Evolutionary conservation across 2,888 invertebrate species (phyloP), one percentile per base, ranked within the genome.

Genomic region (Andrena trimmerana): DNA sequence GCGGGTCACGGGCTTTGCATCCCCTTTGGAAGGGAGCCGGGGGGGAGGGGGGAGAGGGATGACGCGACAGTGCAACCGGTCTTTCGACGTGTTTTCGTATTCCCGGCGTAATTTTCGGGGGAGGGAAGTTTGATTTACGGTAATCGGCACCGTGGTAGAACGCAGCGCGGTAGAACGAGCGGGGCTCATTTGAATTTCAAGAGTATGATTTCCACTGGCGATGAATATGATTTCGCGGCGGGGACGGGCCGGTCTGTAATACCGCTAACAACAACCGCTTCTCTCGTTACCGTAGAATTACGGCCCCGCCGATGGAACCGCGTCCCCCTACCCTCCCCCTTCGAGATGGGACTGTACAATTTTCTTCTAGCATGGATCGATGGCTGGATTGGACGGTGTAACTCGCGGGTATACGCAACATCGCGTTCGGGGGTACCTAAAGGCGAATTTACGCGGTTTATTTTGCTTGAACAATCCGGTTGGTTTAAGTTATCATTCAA

Each of bases 171-270:
- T 50, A 29, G 48, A 77, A 65, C 36, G 48, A 77, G 59, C 36
- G 65, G 4, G 42, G 79, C n/a, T 70, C 50, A 78, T 78, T 78
- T 79, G 78, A 78, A 79, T 79, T 79, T 78, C 78, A 79, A 69
- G 65, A 59, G 70, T 78, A 70, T 24, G 57, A 57, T 57, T 57
- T 78, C 42, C 70, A 65, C 79, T 50, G 50, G 79, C 77, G 77
- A 66, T 70, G 79, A 79, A 79, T 78, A 78, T 60, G 69, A 79
- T 79, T 77, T 65, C 77, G 27, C 31, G 36, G 16, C 20, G n/a
- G 29, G 62, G 52, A 75, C 27, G 62, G 50, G 73, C 59, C 7
- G 59, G 42, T 10, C 65, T 33, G 69, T 52, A 78, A 66, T 79
- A 65, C 57, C 50, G 50, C 65, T 66, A 70, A 70, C 78, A 79